phyloP scores from a whole-genome alignment of 2,888 invertebrate genomes.

The Scaptomyza reducta region DNA sequence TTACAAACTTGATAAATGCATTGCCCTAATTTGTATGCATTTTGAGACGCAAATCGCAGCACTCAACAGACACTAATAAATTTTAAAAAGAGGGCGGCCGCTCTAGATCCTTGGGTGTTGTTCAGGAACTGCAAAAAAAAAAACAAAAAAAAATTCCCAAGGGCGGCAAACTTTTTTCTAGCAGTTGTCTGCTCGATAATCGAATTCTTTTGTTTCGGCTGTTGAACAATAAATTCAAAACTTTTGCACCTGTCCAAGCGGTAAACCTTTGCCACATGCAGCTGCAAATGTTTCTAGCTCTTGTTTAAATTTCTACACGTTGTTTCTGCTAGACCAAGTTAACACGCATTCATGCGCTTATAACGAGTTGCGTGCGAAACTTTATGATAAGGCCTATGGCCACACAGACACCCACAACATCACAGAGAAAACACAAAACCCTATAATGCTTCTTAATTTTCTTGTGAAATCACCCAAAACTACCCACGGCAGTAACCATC shows the following conservation, averaged over 20 bases:
- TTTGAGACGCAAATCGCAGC: slow-evolving; percentile 9
- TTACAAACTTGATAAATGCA: slow-evolving; percentile 8
- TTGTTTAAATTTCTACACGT: slow-evolving; percentile 7
- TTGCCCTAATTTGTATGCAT: slow-evolving; percentile 14
- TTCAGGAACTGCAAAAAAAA: not conserved
- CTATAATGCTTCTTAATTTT: slow-evolving; percentile 59
- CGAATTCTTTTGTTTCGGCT: slow-evolving; percentile 41
- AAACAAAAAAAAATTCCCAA: slow-evolving; percentile 1
- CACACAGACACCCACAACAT: not conserved
- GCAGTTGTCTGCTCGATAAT: slow-evolving; percentile 41
- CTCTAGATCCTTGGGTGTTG: not conserved
- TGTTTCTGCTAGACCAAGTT: slow-evolving; percentile 23
- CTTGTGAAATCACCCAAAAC: slow-evolving; percentile 40
- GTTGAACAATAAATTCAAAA: slow-evolving; percentile 67
- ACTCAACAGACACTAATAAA: slow-evolving; percentile 4
- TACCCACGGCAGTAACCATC: slow-evolving; percentile 10
- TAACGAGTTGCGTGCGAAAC: slow-evolving; percentile 36
- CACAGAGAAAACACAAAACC: slow-evolving; percentile 7
- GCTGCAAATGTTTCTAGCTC: slow-evolving; percentile 10
- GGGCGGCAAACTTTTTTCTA: slow-evolving; percentile 36
- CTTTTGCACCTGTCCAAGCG: slow-evolving; percentile 46
- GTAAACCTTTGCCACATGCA: slow-evolving; percentile 35
- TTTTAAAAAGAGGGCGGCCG: not conserved
- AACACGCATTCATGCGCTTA: slow-evolving; percentile 53
- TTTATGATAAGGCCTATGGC: slow-evolving; percentile 52